Percentiles rank a stretch among this genome's conserved stretches.
Evolutionary conservation across 1,140 invertebrate genomes (phyloP).

Genomic region (Aphaenogaster floridana): DNA sequence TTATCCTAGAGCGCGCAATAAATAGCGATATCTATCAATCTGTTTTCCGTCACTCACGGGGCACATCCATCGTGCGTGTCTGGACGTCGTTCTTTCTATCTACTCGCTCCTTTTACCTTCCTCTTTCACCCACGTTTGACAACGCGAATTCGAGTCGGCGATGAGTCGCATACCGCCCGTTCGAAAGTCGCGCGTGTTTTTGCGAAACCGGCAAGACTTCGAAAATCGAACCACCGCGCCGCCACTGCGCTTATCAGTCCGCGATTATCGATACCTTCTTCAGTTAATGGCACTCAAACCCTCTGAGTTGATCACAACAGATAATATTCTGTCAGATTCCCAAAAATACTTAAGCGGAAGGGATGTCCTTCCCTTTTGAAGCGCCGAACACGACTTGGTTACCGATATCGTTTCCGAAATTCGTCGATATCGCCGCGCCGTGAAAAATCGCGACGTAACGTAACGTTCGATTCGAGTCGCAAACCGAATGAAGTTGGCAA

Average conservation of each 20-base stretch:
- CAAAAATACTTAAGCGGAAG: too few species aligned
- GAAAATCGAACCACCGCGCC: neutral
- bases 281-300: too few species aligned
- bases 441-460: neutral
- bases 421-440: neutral
- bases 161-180: slow-evolving; percentile 33
- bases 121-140: neutral
- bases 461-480: neutral
- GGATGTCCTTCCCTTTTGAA: too few species aligned
- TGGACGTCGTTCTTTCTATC: neutral
- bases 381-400: too few species aligned
- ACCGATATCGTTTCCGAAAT: neutral
- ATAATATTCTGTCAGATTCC: too few species aligned
- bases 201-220: neutral
- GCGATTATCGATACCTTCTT: neutral
- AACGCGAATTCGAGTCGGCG: slow-evolving; percentile 40
- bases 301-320: too few species aligned
- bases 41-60: slow-evolving; percentile 21
- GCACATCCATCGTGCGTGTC: neutral
- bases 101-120: neutral
- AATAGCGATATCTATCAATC: too few species aligned
- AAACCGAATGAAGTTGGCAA: neutral
- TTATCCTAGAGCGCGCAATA: too few species aligned
- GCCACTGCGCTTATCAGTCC: neutral
- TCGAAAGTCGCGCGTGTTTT: slow-evolving; percentile 3